phyloP scores from a whole-genome alignment of 1,140 invertebrate species.

The Psilanteris sp. region DNA sequence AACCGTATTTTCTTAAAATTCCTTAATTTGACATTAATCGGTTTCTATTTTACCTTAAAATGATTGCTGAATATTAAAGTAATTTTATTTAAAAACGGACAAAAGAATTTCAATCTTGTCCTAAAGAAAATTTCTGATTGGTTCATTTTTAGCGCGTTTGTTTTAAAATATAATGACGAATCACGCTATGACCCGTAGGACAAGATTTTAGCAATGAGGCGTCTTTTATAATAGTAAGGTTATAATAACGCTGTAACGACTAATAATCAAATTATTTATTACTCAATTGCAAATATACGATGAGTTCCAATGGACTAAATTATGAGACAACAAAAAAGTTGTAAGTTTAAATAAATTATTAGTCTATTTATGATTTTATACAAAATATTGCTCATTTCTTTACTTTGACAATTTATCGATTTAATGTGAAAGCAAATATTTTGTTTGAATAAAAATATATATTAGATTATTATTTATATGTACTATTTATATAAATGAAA shows the following conservation, averaged over 20 bases:
- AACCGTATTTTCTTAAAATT: too few species aligned
- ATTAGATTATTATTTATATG: too few species aligned
- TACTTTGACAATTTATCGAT: slow-evolving; percentile 1
- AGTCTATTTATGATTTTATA: too few species aligned
- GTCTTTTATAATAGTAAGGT: slow-evolving; percentile 43
- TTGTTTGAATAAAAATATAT: too few species aligned
- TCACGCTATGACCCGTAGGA: slow-evolving; percentile 15
- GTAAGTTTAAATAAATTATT: slow-evolving; percentile 17
- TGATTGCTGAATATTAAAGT: too few species aligned
- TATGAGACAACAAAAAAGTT: slow-evolving; percentile 38
- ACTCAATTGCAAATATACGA: background rate
- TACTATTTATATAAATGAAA: too few species aligned
- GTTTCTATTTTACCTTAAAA: too few species aligned
- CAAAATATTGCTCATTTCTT: background rate
- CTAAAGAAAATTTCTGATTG: too few species aligned
- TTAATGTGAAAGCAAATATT: too few species aligned
- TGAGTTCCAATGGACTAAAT: slow-evolving; percentile 49
- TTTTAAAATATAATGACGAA: slow-evolving; percentile 35
- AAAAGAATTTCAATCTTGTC: too few species aligned
- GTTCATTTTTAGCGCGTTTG: slow-evolving; percentile 27
- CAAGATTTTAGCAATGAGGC: slow-evolving; percentile 34
- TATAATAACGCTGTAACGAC: slow-evolving; percentile 24
- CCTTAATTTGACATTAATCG: too few species aligned
- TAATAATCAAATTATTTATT: background rate
- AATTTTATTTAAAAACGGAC: too few species aligned